Base-by-base conservation (phyloP, 2,113 vertebrate genomes). In the Choloepus hoffmanni region DNA sequence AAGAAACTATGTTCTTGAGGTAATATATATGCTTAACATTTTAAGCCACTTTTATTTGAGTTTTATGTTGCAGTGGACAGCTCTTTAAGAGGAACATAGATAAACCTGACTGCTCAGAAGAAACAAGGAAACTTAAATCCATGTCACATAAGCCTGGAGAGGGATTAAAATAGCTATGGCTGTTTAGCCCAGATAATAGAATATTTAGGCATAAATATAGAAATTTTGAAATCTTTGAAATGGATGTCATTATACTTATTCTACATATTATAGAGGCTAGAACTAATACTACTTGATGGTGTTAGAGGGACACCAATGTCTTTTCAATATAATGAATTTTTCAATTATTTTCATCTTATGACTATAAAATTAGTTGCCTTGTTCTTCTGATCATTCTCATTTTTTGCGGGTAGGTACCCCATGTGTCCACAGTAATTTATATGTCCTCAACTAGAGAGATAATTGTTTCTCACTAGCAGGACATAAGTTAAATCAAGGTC, bases 311-410 rank as follows among this genome's bases (percentile, higher is more conserved):
- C 33, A 53, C 65, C 53, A 23, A 40, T 74, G 5, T n/a, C 43
- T n/a, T 33, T 62, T 96, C 28, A 85, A 53, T 10, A 78, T 88
- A 84, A 68, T 81, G 30, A 2, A 58, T 74, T 89, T 87, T 93
- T 23, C 74, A 24, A 65, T 43, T 50, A 65, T 65, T 85, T 85
- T 26, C 84, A n/a, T 85, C 7, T 23, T 18, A 36, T 7, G 33
- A 24, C 53, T 77, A 10, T 53, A 67, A 26, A 81, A 48, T 63
- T 60, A 36, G 12, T 45, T 92, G 10, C 13, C 88, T 92, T 90
- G 19, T 88, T 90, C 21, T 92, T 85, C 28, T 58, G 16, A 73
- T 84, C 0, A 26, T 11, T 95, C 33, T 89, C 2, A 74, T 36
- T 86, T 92, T 21, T 63, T 94, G 86, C 40, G 3, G 3, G n/a